Evolutionary conservation across 2,797 vertebrate genomes (phyloP).

Genomic region (Ctenopoma kingsleyae): DNA sequence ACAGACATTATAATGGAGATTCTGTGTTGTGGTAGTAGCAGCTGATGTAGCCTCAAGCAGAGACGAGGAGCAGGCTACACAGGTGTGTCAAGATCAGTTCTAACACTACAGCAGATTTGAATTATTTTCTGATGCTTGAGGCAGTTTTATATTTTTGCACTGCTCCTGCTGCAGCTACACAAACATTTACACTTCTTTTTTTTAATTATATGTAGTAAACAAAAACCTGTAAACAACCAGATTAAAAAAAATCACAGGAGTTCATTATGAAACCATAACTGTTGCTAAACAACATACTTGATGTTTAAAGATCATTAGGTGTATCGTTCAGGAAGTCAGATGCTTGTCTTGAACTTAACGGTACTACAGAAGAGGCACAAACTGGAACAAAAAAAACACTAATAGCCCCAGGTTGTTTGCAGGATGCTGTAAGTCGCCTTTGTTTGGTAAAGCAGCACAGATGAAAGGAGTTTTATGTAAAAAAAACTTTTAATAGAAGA

Average conservation of each 20-base stretch:
- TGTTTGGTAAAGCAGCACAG: conserved; percentile 1
- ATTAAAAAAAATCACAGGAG: too few species aligned
- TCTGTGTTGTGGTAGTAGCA: too few species aligned
- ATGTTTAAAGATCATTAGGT: too few species aligned
- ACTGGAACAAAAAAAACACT: too few species aligned
- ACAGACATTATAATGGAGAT: background rate
- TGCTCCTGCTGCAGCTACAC: background rate
- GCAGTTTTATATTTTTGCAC: background rate
- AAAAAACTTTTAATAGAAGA: conserved; percentile 44
- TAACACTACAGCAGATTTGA: background rate
- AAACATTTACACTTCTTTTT: background rate
- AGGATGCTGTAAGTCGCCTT: background rate
- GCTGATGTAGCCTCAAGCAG: background rate
- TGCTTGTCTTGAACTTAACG: too few species aligned
- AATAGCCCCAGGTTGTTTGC: background rate
- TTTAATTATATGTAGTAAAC: too few species aligned
- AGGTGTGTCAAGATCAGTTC: background rate
- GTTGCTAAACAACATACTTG: background rate
- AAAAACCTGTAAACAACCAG: too few species aligned
- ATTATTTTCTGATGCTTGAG: too few species aligned
- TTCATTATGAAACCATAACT: background rate
- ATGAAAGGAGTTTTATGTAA: conserved; percentile 19
- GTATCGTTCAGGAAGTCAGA: too few species aligned
- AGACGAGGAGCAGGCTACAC: background rate
- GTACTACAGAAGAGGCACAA: too few species aligned